Conservation (phyloP, 37 sponge, comb jelly and placozoan genomes). For the Cladorhizidae sp. region DNA sequence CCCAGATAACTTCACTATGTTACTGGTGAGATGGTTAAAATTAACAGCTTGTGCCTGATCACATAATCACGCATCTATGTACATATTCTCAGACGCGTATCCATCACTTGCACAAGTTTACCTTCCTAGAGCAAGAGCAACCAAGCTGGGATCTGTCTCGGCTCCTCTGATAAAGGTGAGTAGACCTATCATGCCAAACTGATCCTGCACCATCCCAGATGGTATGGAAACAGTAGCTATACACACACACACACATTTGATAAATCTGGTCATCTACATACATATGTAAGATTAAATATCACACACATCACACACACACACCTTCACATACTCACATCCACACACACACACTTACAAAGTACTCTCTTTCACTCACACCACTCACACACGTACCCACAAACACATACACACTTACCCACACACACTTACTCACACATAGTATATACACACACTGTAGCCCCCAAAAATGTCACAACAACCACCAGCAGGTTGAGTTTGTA, state of each 20-base stretch:
- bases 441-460: no score
- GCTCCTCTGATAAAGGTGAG: constrained; percentile 96
- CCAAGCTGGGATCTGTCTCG: constrained; percentile 93
- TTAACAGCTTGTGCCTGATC: background rate
- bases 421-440: no score
- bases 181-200: constrained; percentile 98
- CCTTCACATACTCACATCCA: no score
- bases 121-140: constrained; percentile 96
- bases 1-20: no score
- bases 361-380: no score
- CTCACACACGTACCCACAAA: no score
- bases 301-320: no score
- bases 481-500: no score
- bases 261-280: background rate
- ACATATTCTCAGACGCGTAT: background rate
- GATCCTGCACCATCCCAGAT: constrained; percentile 97
- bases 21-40: background rate
- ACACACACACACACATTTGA: background rate
- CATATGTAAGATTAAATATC: no score
- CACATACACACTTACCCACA: no score
- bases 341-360: background rate
- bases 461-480: no score
- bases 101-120: constrained; percentile 11
- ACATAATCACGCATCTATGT: background rate
- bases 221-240: constrained; percentile 81